A percentile compares a stretch with the other conserved stretches of the same genome.
phyloP scores from a whole-genome alignment of 2,113 vertebrate species.

The Mustela lutreola region DNA sequence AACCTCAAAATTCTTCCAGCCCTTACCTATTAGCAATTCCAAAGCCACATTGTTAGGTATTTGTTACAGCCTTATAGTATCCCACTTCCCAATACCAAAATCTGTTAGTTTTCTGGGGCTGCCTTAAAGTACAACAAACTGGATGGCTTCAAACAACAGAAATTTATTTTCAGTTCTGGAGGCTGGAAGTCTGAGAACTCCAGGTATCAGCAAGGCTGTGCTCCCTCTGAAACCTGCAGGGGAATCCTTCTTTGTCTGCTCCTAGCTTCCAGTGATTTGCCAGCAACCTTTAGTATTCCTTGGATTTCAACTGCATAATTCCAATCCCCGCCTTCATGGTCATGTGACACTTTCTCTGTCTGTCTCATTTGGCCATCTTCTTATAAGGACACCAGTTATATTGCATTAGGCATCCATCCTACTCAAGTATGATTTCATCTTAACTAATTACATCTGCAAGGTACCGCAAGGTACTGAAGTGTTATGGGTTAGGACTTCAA shows the following conservation, averaged over 20 bases:
- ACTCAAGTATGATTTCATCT: neutral
- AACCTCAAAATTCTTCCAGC: neutral
- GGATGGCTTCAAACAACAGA: neutral
- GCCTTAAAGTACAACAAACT: neutral
- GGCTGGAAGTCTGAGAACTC: neutral
- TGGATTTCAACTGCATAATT: slow-evolving; percentile 16
- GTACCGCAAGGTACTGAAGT: neutral
- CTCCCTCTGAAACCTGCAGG: neutral
- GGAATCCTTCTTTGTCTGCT: neutral
- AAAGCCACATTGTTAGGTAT: neutral
- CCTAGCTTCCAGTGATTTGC: neutral
- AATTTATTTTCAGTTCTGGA: neutral
- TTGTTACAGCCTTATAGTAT: neutral
- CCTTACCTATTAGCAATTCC: neutral
- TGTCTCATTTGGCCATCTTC: neutral
- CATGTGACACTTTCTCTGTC: neutral
- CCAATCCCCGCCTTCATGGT: neutral
- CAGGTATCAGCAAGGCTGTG: neutral
- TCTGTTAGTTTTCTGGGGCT: neutral
- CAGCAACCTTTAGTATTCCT: neutral
- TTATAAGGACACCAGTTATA: neutral
- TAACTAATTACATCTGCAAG: neutral
- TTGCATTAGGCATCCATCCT: neutral
- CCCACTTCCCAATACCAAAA: neutral
- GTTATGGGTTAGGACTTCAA: neutral